Conservation (phyloP, 2,797 vertebrate genomes). For the Propithecus perrieri region DNA sequence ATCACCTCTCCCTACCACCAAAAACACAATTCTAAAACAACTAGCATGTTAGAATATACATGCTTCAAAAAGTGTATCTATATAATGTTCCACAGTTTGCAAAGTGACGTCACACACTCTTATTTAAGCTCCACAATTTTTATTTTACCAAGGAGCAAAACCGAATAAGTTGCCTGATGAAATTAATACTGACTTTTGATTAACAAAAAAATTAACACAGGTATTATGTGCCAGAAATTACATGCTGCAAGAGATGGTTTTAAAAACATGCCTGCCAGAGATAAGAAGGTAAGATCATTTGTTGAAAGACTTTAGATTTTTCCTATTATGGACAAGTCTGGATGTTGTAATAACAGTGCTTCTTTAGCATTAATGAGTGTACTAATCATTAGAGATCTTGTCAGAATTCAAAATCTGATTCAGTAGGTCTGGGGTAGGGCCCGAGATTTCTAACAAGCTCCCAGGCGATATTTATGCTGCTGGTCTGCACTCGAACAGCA, state of each 20-base stretch:
- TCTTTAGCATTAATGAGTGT: not conserved
- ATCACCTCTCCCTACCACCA: not conserved
- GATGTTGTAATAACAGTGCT: not conserved
- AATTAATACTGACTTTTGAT: not conserved
- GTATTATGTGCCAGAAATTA: not conserved
- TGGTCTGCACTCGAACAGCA: not conserved
- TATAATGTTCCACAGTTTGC: not conserved
- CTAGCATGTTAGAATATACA: not conserved
- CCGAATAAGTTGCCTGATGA: not conserved
- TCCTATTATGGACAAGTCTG: not conserved
- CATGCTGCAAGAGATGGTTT: not conserved
- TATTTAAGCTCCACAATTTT: not conserved
- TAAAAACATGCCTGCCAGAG: not conserved
- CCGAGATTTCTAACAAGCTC: not conserved
- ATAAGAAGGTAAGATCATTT: not conserved
- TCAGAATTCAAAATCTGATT: constrained; percentile 15
- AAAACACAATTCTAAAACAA: not conserved
- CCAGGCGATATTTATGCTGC: not conserved
- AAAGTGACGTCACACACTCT: not conserved
- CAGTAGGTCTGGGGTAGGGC: not conserved
- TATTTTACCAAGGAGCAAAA: not conserved
- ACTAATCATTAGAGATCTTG: not conserved
- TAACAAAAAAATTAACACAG: not conserved
- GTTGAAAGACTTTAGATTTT: not conserved
- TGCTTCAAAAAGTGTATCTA: not conserved